A percentile compares a stretch with the other conserved stretches of the same genome.
Evolutionary conservation across 1,140 invertebrate species (phyloP).

Genomic region (Cheumatopsyche charites): DNA sequence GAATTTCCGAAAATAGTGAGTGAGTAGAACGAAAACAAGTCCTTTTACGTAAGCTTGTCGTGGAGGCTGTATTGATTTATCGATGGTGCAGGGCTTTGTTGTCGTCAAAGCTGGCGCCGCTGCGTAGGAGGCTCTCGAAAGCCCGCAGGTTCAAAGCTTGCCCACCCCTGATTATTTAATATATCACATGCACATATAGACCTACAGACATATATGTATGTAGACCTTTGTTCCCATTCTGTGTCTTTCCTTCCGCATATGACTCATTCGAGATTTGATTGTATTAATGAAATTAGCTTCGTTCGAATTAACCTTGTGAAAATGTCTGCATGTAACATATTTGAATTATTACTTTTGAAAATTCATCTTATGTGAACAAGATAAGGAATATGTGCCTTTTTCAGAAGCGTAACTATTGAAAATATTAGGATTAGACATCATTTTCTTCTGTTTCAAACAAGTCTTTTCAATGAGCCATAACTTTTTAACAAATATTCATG

Average conservation of each 20-base stretch:
- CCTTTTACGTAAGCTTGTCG: too few species aligned
- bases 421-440: too few species aligned
- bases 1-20: neutral
- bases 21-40: neutral
- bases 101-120: constrained; percentile 5
- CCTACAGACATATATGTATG: too few species aligned
- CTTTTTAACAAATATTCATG: too few species aligned
- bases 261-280: constrained; percentile 7
- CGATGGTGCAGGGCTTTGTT: constrained; percentile 34
- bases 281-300: neutral
- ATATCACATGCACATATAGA: too few species aligned
- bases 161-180: constrained; percentile 2
- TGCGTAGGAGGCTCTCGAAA: constrained; percentile 27
- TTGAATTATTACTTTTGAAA: too few species aligned
- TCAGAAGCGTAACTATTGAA: too few species aligned
- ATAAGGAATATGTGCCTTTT: too few species aligned
- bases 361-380: too few species aligned
- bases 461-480: too few species aligned
- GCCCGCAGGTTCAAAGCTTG: constrained; percentile 7
- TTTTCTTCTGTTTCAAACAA: too few species aligned
- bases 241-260: constrained; percentile 2
- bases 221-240: neutral
- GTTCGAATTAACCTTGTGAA: neutral
- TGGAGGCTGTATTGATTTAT: constrained; percentile 38
- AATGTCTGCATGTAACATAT: too few species aligned